Base-by-base conservation (phyloP, 2,113 vertebrate genomes). In the Spea bombifrons region DNA sequence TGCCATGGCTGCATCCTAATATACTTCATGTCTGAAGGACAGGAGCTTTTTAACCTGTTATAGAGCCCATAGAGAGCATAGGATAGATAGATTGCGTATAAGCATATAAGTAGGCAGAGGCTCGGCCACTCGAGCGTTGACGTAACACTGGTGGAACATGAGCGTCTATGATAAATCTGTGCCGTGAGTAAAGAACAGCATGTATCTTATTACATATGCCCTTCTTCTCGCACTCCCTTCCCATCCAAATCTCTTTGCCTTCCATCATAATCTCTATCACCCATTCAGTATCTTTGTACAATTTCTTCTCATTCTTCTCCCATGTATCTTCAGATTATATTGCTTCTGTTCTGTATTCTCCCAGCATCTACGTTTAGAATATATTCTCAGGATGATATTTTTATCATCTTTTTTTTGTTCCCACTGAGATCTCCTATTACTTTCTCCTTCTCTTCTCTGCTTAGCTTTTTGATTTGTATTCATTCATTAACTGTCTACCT, bases 161-260 rank as follows among this genome's bases (percentile, higher is more conserved):
- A 64, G 66, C 46, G 44, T 67, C 5, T 3, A 8, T 8, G 30
- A 30, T 46, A 6, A 67, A 5, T 12, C 17, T 64, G 73, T 75
- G 9, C 45, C 44, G 46, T 50, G n/a, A 65, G 73, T 65, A 75
- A 12, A 63, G 71, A 45, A 50, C 46, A n/a, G 50, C 49, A 30
- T 3, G 5, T 46, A 46, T 44, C 12, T 46, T 67, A 5, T 12
- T 66, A 3, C 17, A 3, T 64, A 3, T 44, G 30, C 16, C 5
- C 1, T 0, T 61, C 44, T 50, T 13, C n/a, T n/a, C 9, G 9
- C 48, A 7, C 8, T 48, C 47, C 67, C 76, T 45, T 17, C 0
- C 47, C 6, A 44, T 55, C 47, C 71, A 57, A 4, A 10, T 13
- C 9, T 3, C 17, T 68, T 70, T 46, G 43, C 53, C 63, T 50